Evolutionary conservation across 2,888 invertebrate genomes (phyloP).

Genomic region (Morpho helenor): DNA sequence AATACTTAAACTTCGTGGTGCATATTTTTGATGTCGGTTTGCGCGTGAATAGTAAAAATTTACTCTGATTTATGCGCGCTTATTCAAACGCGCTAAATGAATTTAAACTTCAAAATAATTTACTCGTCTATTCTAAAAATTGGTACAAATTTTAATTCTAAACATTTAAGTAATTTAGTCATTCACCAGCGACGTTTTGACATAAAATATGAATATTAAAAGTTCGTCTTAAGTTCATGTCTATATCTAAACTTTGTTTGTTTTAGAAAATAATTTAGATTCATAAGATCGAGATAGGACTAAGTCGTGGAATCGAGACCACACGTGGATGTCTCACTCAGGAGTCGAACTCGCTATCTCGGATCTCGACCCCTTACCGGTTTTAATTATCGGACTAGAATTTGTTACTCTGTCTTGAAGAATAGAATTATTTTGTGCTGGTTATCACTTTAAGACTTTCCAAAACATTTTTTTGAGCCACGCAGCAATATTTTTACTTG

Average conservation of each 20-base stretch:
- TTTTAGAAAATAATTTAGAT: conserved; percentile 35
- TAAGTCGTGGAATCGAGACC: conserved; percentile 57
- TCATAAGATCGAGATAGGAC: conserved; percentile 55
- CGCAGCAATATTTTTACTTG: too few relatives aligned
- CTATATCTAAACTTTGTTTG: conserved; percentile 27
- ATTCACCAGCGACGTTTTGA: neutral
- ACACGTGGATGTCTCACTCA: conserved; percentile 66
- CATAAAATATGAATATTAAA: neutral
- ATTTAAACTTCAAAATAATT: too few relatives aligned
- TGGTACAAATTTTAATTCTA: too few relatives aligned
- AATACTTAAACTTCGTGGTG: too few relatives aligned
- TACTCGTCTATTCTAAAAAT: too few relatives aligned
- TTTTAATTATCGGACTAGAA: conserved; percentile 40
- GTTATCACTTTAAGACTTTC: too few relatives aligned
- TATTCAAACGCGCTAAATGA: too few relatives aligned
- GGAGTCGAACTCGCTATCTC: conserved; percentile 56
- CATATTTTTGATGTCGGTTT: too few relatives aligned
- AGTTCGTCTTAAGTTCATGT: conserved; percentile 4
- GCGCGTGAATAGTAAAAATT: too few relatives aligned
- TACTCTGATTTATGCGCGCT: too few relatives aligned
- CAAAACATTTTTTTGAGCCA: too few relatives aligned
- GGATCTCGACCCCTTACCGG: conserved; percentile 45
- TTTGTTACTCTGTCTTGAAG: conserved; percentile 27
- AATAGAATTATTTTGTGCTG: conserved; percentile 4
- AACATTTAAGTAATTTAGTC: too few relatives aligned